Conservation (phyloP, 2,797 vertebrate genomes). For the Pipistrellus pygmaeus region DNA sequence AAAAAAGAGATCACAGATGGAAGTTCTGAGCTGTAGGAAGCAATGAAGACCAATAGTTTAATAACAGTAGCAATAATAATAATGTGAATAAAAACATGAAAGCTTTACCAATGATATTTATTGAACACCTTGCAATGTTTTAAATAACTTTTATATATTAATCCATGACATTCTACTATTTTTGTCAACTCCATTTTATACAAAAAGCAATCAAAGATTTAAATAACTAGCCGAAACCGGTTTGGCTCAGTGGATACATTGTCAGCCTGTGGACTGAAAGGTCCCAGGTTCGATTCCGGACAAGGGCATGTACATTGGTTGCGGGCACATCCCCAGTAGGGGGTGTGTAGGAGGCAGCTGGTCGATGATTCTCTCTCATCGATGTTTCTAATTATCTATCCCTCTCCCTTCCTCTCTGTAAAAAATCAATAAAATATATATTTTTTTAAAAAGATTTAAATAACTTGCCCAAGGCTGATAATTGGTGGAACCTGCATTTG, state of each 20-base stretch:
- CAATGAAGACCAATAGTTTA: neutral
- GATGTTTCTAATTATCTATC: too few species aligned
- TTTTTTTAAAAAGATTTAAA: neutral
- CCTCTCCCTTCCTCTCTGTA: too few species aligned
- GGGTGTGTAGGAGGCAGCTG: too few species aligned
- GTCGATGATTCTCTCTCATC: too few species aligned
- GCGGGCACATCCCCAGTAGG: too few species aligned
- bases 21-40: neutral
- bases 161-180: neutral
- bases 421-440: too few species aligned
- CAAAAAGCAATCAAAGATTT: neutral
- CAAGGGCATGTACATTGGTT: too few species aligned
- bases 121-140: neutral
- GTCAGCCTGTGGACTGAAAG: too few species aligned
- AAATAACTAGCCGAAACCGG: neutral
- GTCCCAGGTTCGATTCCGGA: too few species aligned
- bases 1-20: neutral
- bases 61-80: neutral
- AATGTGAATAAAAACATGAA: neutral
- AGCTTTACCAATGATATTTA: neutral
- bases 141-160: neutral
- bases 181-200: neutral
- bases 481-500: neutral
- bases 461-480: neutral
- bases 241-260: too few species aligned